Conservation (phyloP, 2,113 vertebrate genomes). For the Entomyzon cyanotis region DNA sequence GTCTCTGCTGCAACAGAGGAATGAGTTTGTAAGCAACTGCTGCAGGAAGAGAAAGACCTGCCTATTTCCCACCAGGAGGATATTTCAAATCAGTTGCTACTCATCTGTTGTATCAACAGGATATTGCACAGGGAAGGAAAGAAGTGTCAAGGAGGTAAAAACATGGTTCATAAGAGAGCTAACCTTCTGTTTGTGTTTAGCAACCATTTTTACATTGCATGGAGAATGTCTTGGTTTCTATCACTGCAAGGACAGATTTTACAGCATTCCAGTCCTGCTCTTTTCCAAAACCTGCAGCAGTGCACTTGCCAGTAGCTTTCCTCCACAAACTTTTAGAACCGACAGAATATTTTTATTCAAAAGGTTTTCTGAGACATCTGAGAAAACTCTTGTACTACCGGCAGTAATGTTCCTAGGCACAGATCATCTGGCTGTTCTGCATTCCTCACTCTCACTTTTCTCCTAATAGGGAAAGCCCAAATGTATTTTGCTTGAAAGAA, state of each 20-base stretch:
- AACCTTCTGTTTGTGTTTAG: neutral
- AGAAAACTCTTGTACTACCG: neutral
- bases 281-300: neutral
- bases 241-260: neutral
- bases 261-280: neutral
- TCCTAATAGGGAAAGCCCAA: neutral
- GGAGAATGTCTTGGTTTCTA: neutral
- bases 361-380: neutral
- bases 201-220: neutral
- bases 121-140: neutral
- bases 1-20: neutral
- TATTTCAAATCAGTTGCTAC: neutral
- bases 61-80: neutral
- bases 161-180: neutral
- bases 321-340: neutral
- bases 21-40: rapidly evolving
- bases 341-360: neutral
- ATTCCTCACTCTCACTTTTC: neutral
- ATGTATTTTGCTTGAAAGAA: neutral
- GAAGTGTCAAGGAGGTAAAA: neutral
- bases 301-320: neutral
- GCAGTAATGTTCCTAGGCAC: neutral
- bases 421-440: neutral
- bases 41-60: neutral
- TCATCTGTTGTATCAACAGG: neutral